Evolutionary conservation across 2,797 vertebrate species (phyloP), one percentile per base, ranked within the genome.

Genomic region (Myiotriccus ornatus): DNA sequence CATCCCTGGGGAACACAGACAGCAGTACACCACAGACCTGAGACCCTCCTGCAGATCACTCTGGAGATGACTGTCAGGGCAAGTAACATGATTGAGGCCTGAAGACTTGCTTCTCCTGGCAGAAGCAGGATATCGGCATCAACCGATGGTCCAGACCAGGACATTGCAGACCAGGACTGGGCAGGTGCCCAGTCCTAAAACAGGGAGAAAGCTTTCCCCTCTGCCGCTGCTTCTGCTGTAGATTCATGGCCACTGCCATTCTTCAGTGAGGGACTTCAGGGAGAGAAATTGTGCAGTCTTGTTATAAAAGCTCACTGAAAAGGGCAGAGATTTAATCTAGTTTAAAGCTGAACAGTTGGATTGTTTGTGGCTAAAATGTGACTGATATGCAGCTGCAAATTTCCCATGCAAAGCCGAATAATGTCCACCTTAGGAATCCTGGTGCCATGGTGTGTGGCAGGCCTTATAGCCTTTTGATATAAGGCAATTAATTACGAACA

Each of bases 71-170:
- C 6, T 2, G 1, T 7, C 9, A 23, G 39, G 30, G 6, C 24
- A 50, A 60, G 34, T 0, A 10, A 22, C 10, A 3, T 3, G 24
- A 20, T 4, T 0, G 0, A 71, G n/a, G 30, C 43, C 43, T 79
- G 57, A 82, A 55, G 41, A 25, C 57, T 50, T 3, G 1, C 21
- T 75, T 84, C 23, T 84, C 2, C 14, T 47, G 41, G 56, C 12
- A 32, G 74, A 57, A 91, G 50, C 14, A 41, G 47, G 22, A n/a
- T 4, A 2, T 13, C 2, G 2, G 19, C 41, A 20, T 35, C 28
- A 34, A 1, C 4, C 0, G 4, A 11, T 14, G 25, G n/a, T 50
- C 56, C 44, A 74, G 55, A 10, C 6, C 1, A 2, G n/a, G 50
- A 37, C 2, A 7, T 0, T 43, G 32, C 24, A 64, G 49, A 6